phyloP scores from a whole-genome alignment of 2,888 invertebrate species.

The Tridacna crocea region DNA sequence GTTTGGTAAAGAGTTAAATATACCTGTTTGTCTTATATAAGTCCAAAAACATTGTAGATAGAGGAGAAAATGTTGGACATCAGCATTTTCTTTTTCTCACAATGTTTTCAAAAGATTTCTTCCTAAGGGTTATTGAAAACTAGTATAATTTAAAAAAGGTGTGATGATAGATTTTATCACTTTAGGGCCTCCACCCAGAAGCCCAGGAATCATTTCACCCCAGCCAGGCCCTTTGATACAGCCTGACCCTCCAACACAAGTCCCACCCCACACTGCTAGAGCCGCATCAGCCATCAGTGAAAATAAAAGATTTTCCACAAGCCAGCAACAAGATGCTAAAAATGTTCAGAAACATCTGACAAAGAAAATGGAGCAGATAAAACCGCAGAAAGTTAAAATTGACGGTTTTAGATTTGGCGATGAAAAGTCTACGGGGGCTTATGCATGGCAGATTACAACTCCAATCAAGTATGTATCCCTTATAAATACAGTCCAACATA shows the following conservation, averaged over 20 bases:
- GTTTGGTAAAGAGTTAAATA: too few relatives aligned
- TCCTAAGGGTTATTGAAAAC: neutral
- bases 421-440: constrained; percentile 75
- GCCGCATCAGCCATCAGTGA: constrained; percentile 53
- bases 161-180: neutral
- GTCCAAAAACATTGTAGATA: neutral
- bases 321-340: constrained; percentile 67
- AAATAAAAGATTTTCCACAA: constrained; percentile 57
- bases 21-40: neutral
- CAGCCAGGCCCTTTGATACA: constrained; percentile 27
- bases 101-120: neutral
- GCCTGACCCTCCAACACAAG: neutral
- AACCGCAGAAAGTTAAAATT: constrained; percentile 73
- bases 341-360: constrained; percentile 72
- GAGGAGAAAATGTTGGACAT: neutral
- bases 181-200: constrained; percentile 46
- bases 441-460: constrained; percentile 79
- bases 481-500: neutral
- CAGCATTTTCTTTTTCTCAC: neutral
- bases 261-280: constrained; percentile 17
- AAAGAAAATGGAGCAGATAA: constrained; percentile 69
- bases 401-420: constrained; percentile 78
- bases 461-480: constrained; percentile 74
- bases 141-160: neutral
- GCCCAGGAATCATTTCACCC: constrained; percentile 45